Conservation (phyloP, 2,113 vertebrate species). For the Manacus vitellinus region DNA sequence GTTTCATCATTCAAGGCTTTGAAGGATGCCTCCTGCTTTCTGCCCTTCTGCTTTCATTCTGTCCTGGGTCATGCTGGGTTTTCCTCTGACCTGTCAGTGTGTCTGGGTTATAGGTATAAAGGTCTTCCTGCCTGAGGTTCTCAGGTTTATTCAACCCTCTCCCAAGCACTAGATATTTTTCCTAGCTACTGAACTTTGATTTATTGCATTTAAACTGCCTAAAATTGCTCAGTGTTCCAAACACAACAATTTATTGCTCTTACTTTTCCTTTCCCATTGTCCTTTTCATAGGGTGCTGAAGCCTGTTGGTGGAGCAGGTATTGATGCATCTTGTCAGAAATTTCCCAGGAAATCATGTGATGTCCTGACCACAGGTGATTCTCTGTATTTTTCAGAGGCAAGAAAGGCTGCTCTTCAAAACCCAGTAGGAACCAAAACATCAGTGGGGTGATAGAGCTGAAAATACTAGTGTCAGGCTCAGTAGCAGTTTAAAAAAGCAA, state of each 20-base stretch:
- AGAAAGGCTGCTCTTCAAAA: neutral
- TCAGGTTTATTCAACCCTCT: neutral
- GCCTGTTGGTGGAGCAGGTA: neutral
- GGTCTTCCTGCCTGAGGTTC: neutral
- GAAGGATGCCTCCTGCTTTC: neutral
- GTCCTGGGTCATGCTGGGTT: neutral
- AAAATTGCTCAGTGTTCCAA: neutral
- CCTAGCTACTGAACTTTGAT: neutral
- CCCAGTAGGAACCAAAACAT: neutral
- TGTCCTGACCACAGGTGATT: neutral
- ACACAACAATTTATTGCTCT: neutral
- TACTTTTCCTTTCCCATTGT: neutral
- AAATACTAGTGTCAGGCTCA: neutral
- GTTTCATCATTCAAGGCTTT: neutral
- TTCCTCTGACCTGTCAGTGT: neutral
- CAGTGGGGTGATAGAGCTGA: neutral
- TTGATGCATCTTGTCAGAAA: neutral
- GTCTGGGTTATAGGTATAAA: neutral
- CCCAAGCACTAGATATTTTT: neutral
- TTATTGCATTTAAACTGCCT: constrained; percentile 10
- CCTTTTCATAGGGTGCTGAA: neutral
- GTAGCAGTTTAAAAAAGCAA: neutral
- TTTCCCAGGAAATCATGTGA: neutral
- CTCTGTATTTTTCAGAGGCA: neutral
- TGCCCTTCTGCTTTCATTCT: neutral